Base-by-base conservation (phyloP, 2,888 invertebrate species). In the Leuctra nigra region DNA sequence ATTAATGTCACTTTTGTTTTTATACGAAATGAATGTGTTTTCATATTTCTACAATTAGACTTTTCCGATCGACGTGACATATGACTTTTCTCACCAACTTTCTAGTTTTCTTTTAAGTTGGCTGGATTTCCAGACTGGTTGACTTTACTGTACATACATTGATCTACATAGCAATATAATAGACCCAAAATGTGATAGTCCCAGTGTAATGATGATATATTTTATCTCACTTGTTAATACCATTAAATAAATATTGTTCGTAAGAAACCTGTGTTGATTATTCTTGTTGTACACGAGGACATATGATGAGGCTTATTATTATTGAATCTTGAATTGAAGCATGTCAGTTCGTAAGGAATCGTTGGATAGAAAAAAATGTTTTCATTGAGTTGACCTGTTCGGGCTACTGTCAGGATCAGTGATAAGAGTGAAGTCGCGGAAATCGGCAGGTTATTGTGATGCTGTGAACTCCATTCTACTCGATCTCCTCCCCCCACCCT, bases 161-260 rank as follows among this genome's bases (percentile, higher is more conserved):
- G 4, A 22, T 44, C 44, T 44, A 16, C 23, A 44, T 1, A 33
- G 50, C 50, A 50, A 50, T 20, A 50, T 50, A 35, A 50, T 50
- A 50, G 18, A 35, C 50, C 50, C 35, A 50, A 33, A 20, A 44
- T 44, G 50, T 50, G 50, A 50, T 20, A 50, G 50, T 35, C 33
- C 50, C 50, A 50, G 33, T 50, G 33, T 50, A 35, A 50, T 23
- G 20, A 9, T 50, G n/a, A 44, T 44, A 44, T 50, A 50, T 50
- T 50, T 11, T 50, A 18, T 50, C 50, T 50, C 50, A 50, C 50
- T 35, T 29, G 50, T 50, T 50, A 50, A 50, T 33, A 18, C 16
- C 18, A 50, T 50, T 50, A 35, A 50, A 50, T 50, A 50, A 50
- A 50, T 50, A 50, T 50, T 50, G 50, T 50, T 50, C 50, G 29